Base-by-base conservation (phyloP, 2,888 invertebrate species). In the Megastigmus dorsalis region DNA sequence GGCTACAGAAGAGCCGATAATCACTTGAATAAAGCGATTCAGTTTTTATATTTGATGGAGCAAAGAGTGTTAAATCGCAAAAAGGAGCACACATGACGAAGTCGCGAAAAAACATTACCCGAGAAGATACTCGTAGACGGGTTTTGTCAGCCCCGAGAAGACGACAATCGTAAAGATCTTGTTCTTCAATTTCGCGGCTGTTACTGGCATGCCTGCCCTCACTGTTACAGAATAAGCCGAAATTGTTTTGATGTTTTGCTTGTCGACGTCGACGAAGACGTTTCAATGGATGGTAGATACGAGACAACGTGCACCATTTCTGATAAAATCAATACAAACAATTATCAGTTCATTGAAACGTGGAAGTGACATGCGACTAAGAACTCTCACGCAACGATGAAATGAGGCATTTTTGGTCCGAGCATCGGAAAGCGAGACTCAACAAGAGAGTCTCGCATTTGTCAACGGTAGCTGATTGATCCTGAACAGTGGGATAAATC, bases 71-170 rank as follows among this genome's bases (percentile, higher is more conserved):
- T n/a, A n/a, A n/a, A n/a, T n/a, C n/a, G n/a, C n/a, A n/a, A n/a
- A n/a, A n/a, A n/a, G n/a, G n/a, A n/a, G n/a, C n/a, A n/a, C n/a
- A n/a, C n/a, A n/a, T n/a, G 20, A 80, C 78, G 1, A 82, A 83
- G 33, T 83, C 81, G 7, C 28, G 5, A 38, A 63, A 71, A 43
- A 80, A 79, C 1, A 1, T 80, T 41, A n/a, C n/a, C n/a, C n/a
- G n/a, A n/a, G n/a, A n/a, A n/a, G n/a, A n/a, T n/a, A n/a, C n/a
- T n/a, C n/a, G n/a, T n/a, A n/a, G n/a, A n/a, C n/a, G n/a, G n/a
- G n/a, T n/a, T n/a, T n/a, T n/a, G n/a, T n/a, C n/a, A n/a, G n/a
- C n/a, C n/a, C n/a, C 80, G 13, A 38, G 41, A 3, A 78, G 74
- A 78, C 23, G 66, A 41, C 72, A 72, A 18, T 59, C 68, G 1